Base-by-base conservation (phyloP, 2,888 invertebrate species). In the Adelphocoris suturalis region DNA sequence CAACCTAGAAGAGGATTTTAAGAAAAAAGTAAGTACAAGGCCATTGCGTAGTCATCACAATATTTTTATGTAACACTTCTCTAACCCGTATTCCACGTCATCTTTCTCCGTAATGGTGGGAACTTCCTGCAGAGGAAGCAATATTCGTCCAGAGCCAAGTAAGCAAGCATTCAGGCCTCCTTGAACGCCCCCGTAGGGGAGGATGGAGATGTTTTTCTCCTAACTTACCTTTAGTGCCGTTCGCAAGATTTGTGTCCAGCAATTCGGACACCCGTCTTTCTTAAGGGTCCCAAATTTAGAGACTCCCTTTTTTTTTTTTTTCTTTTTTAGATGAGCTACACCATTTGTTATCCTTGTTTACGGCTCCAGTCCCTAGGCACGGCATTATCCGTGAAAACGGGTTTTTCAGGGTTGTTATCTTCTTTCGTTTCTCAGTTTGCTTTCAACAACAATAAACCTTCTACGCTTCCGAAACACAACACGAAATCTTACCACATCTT, bases 221-320 rank as follows among this genome's bases (percentile, higher is more conserved):
- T 68, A 68, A 68, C 68, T 68, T 68, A 68, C 68, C 68, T 68
- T 68, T 68, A 68, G 19, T 68, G 68, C 68, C 23, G 68, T 68
- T 68, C 27, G 68, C 68, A 68, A 68, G 68, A 68, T 68, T 68
- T 68, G 68, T 68, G 68, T 68, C 68, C 68, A 11, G 68, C 68
- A 0, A 68, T 68, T 68, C 68, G 68, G 68, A 27, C 68, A 68
- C 68, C 23, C 68, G 68, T 68, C 68, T 68, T 68, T 27, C 68
- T 68, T 23, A 68, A 68, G 27, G 27, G 68, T 23, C 68, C 68
- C 68, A 68, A 68, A 68, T 68, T 68, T 68, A 68, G 68, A 23
- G 68, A 68, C 68, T 23, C 68, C 27, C 1, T 68, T 68, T 68
- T 68, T 68, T 27, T 16, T n/a, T 23, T 23, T 12, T 2, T 68